These are phyloP conservation scores for Labroides dimidiatus DNA, from an alignment of 2,797 vertebrate species.

Conservation along the genomic window DNA sequence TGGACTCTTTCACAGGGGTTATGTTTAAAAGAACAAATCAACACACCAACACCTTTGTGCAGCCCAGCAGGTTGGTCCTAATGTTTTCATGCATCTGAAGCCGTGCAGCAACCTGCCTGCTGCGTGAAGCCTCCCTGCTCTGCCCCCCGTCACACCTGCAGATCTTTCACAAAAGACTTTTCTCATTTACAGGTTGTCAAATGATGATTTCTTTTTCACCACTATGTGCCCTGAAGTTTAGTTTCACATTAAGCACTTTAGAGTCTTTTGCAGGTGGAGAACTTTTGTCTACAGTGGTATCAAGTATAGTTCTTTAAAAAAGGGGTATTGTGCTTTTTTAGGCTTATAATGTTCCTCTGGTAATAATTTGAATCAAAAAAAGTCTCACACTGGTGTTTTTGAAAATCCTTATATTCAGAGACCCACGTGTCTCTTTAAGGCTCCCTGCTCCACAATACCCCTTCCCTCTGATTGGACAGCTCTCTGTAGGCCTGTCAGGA, in stretches of 20 bases:
- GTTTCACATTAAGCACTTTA: background rate
- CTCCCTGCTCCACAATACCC: too few relatives aligned
- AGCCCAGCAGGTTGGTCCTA: background rate
- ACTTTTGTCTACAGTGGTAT: background rate
- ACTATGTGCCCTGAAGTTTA: background rate
- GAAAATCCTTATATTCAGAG: too few relatives aligned
- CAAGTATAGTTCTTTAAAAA: background rate
- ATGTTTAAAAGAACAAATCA: background rate
- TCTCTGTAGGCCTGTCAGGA: too few relatives aligned
- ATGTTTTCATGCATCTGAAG: background rate
- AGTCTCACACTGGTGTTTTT: too few relatives aligned
- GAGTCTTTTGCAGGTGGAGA: background rate
- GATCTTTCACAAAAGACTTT: background rate
- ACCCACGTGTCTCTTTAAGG: too few relatives aligned
- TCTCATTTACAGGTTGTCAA: conserved; percentile 5
- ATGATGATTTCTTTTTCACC: background rate
- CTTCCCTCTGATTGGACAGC: too few relatives aligned
- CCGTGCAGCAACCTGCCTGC: background rate
- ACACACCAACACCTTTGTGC: background rate
- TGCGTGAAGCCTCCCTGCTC: background rate
- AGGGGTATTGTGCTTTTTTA: too few relatives aligned
- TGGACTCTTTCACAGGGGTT: background rate
- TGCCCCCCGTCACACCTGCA: background rate
- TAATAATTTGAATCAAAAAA: too few relatives aligned
- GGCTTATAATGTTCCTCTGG: too few relatives aligned